phyloP scores from a whole-genome alignment of 2,888 invertebrate genomes.

The Elegia similella region DNA sequence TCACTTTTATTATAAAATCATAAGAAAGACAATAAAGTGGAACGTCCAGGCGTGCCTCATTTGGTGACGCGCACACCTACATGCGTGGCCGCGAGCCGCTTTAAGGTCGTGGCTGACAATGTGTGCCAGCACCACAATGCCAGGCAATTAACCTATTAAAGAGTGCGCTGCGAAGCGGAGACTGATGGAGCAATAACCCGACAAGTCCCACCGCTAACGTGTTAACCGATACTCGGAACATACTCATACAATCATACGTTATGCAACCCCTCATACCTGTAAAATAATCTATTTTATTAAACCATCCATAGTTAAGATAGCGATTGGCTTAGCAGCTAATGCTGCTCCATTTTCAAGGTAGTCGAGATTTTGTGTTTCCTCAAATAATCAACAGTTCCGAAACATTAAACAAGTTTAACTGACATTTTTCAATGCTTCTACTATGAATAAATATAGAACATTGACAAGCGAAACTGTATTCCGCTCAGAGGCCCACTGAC shows the following conservation, averaged over 20 bases:
- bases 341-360: not conserved
- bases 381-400: not conserved
- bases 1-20: not conserved
- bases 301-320: not conserved
- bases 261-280: conserved; percentile 31
- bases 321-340: not conserved
- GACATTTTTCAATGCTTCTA: not conserved
- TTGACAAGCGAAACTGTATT: not conserved
- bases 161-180: conserved; percentile 61
- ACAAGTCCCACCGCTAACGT: conserved; percentile 52
- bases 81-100: conserved; percentile 72
- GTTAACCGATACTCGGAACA: conserved; percentile 41
- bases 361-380: not conserved
- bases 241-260: conserved; percentile 25
- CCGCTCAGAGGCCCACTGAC: not conserved
- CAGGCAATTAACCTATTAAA: conserved; percentile 79
- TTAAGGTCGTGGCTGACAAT: conserved; percentile 75
- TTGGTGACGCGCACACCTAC: conserved; percentile 64
- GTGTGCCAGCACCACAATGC: conserved; percentile 78
- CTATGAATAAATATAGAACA: not conserved
- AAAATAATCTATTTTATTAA: conserved; percentile 17
- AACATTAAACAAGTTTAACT: not conserved
- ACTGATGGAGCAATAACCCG: conserved; percentile 67
- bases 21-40: conserved; percentile 11
- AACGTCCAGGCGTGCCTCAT: conserved; percentile 49